These are phyloP conservation scores for Acrocyrtus sp. DNA, from an alignment of 2,888 invertebrate species.

Conservation along the genomic window DNA sequence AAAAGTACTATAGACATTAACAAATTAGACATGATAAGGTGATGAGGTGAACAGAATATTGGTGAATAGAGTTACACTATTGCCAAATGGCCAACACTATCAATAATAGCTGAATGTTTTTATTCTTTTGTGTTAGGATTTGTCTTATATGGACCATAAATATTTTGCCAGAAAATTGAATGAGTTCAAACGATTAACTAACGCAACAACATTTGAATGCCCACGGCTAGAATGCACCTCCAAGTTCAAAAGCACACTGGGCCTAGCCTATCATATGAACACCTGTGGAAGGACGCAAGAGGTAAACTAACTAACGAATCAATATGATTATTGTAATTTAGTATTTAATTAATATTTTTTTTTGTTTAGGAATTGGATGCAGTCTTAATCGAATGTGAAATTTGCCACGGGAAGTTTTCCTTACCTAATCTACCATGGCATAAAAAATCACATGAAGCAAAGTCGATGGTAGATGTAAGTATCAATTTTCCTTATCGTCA, in stretches of 20 bases:
- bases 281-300: conserved; percentile 55
- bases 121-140: too few species aligned
- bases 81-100: too few species aligned
- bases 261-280: conserved; percentile 59
- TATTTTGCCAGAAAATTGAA: conserved; percentile 51
- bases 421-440: conserved; percentile 55
- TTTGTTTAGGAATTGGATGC: conserved; percentile 55
- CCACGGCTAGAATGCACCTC: conserved; percentile 34
- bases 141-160: conserved; percentile 53
- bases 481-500: too few species aligned
- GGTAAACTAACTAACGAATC: conserved; percentile 19
- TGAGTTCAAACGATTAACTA: conserved; percentile 53
- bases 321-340: conserved; percentile 1
- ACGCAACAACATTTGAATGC: conserved; percentile 51
- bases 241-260: conserved; percentile 57
- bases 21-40: too few species aligned
- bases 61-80: neutral
- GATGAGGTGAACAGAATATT: neutral
- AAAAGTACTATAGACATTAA: too few species aligned
- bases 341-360: neutral
- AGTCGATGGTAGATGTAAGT: too few species aligned
- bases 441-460: conserved; percentile 47
- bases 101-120: conserved; percentile 36
- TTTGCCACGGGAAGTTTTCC: conserved; percentile 47
- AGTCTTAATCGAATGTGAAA: conserved; percentile 52